Conservation (phyloP, 2,113 vertebrate species). For the Echinops telfairi region DNA sequence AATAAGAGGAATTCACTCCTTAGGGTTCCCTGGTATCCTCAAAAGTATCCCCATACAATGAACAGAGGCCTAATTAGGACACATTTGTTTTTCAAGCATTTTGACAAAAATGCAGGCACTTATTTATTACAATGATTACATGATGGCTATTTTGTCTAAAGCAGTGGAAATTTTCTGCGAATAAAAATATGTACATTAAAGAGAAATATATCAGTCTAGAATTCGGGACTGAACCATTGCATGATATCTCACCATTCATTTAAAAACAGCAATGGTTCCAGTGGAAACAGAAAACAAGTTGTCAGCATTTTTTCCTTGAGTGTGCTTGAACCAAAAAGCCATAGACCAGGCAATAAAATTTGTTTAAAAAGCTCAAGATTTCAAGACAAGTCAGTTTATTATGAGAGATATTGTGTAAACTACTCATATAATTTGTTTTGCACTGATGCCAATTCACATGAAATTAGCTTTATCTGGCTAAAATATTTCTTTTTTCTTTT, state of each 20-base stretch:
- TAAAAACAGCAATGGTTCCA: slow-evolving; percentile 82
- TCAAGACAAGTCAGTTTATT: slow-evolving; percentile 82
- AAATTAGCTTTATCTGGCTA: slow-evolving; percentile 80
- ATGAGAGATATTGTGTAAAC: slow-evolving; percentile 51
- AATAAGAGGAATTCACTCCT: slow-evolving; percentile 44
- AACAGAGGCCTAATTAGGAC: slow-evolving; percentile 44
- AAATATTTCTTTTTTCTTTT: slow-evolving; percentile 66
- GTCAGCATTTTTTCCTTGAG: slow-evolving; percentile 84
- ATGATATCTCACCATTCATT: slow-evolving; percentile 77
- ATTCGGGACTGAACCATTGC: slow-evolving; percentile 54
- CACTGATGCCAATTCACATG: slow-evolving; percentile 63
- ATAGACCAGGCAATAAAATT: slow-evolving; percentile 79
- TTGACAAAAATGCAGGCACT: slow-evolving; percentile 40
- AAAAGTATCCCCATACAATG: not conserved
- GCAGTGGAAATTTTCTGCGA: slow-evolving; percentile 64
- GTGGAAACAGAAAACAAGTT: slow-evolving; percentile 84
- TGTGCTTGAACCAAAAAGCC: slow-evolving; percentile 77
- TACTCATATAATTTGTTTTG: slow-evolving; percentile 58
- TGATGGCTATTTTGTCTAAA: slow-evolving; percentile 26
- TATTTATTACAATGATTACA: slow-evolving; percentile 41
- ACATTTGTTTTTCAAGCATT: not conserved
- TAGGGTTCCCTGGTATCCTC: not conserved
- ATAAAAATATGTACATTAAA: slow-evolving; percentile 70
- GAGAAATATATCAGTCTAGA: slow-evolving; percentile 68
- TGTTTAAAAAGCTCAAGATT: slow-evolving; percentile 79